Evolutionary conservation across 2,797 vertebrate species (phyloP), one percentile per base, ranked within the genome.

Genomic region (Neomorphus geoffroyi): DNA sequence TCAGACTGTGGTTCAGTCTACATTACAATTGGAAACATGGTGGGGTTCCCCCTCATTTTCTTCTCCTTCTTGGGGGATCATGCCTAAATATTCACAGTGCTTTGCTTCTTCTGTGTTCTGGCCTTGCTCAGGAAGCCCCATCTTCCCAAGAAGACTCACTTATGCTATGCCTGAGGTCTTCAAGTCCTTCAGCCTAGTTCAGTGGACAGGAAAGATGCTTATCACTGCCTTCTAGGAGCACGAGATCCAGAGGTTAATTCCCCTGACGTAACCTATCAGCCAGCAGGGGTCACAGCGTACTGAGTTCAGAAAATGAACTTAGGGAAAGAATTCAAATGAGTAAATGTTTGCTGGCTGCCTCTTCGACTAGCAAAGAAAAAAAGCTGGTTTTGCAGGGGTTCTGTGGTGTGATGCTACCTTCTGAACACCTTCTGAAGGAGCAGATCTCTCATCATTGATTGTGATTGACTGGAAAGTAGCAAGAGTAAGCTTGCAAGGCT

Each of bases 321-420:
- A 61, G 45, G 80, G 74, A 67, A 93, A 91, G 66, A 94, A 92
- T 79, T 89, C 57, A 81, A 81, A 86, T 60, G 51, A 84, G 53
- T 4, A 66, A 35, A 33, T 11, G 5, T 91, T 71, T 67, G 66
- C 50, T 41, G 50, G 35, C 23, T 53, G 41, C 54, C 45, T 91
- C 62, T 89, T 84, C 54, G 65, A 46, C 24, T 69, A 85, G 30
- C 32, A 77, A 39, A 73, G 30, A 14, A 64, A 58, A 58, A 72
- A 87, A 43, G 8, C 48, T 78, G 28, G 0, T 78, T 93, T 91
- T 92, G 60, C 35, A 77, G 62, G 58, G 57, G 33, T 27, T 9
- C 43, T 71, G 71, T 67, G 35, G n/a, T 71, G 48, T 61, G 73
- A 26, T 72, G 22, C 14, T 95, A 6, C 30, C 30, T 80, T 81